Evolutionary conservation across 2,113 vertebrate genomes (phyloP).

Genomic region (Oryzias curvinotus): DNA sequence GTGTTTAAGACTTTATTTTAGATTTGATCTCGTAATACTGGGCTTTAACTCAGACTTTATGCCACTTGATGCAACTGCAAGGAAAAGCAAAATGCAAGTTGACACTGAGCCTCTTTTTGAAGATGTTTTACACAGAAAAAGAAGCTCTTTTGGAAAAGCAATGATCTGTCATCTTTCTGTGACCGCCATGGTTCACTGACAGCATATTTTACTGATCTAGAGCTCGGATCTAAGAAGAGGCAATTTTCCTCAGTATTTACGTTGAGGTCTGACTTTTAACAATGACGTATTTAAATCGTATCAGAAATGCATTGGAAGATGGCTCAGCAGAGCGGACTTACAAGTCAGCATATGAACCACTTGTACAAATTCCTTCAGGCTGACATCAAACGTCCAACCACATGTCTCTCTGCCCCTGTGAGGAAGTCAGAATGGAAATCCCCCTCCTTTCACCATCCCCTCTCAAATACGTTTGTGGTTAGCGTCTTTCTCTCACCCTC

Average conservation of each 20-base stretch:
- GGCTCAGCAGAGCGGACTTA: slow-evolving; percentile 27
- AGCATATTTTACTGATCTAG: slow-evolving; percentile 27
- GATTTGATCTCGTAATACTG: not conserved
- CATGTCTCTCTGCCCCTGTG: slow-evolving; percentile 51
- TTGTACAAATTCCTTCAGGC: slow-evolving; percentile 60
- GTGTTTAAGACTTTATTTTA: not conserved
- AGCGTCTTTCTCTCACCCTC: slow-evolving; percentile 32
- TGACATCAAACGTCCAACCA: slow-evolving; percentile 65
- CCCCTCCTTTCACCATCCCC: slow-evolving; percentile 31
- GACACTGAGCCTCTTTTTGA: slow-evolving; percentile 37
- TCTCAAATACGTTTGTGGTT: slow-evolving; percentile 62
- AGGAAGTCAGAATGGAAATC: slow-evolving; percentile 61
- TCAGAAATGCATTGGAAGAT: slow-evolving; percentile 31
- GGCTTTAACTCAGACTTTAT: slow-evolving; percentile 5
- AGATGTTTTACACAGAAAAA: slow-evolving; percentile 35
- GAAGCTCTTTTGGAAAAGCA: slow-evolving; percentile 42
- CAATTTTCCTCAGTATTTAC: no score
- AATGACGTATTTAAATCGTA: slow-evolving; percentile 11
- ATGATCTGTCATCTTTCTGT: slow-evolving; percentile 56
- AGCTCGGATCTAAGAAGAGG: slow-evolving; percentile 41
- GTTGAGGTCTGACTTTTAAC: slow-evolving; percentile 18
- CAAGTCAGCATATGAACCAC: slow-evolving; percentile 42
- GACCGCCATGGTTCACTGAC: slow-evolving; percentile 29
- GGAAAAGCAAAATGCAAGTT: slow-evolving; percentile 27
- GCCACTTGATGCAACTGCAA: slow-evolving; percentile 14